Base-by-base conservation (phyloP, 2,113 vertebrate species). In the Megaceryle torquata region DNA sequence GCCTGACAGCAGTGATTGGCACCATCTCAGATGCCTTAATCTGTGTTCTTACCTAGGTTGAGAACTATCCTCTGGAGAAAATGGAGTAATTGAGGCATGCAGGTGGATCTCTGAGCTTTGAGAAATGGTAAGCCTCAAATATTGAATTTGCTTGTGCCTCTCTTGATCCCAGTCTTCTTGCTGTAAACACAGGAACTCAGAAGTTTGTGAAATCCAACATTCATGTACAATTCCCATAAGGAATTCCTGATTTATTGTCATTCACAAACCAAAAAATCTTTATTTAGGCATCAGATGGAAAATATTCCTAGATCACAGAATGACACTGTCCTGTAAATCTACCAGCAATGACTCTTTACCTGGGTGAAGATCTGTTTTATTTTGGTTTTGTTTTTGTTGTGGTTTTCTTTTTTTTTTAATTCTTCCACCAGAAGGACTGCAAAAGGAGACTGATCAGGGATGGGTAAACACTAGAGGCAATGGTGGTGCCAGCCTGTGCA, bases 401-500 rank as follows among this genome's bases (percentile, higher is more conserved):
- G 51, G 25, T 13, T 14, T 48, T 28, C 15, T 3, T 4, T n/a
- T 22, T 46, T n/a, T 17, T 5, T 18, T 18, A 12, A 37, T 72
- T 93, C 17, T 84, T 61, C 24, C 10, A 63, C 5, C 11, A 43
- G 2, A 82, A n/a, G 12, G 17, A 11, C 19, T 41, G 15, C 20
- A 24, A 11, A 61, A 72, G 24, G 9, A 57, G 9, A 53, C 21
- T 18, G 13, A 25, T 15, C 0, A 3, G 7, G 10, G 21, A 46
- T 33, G 17, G 10, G 15, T 9, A 46, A 26, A 43, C n/a, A 12
- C 26, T 14, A 43, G 24, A 61, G 24, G 10, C 31, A 81, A 28
- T 0, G 2, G 35, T 1, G 3, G 46, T 33, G 6, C 39, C 53
- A 76, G 9, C 7, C 17, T 22, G 22, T 2, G 1, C 31, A 20